Conservation (phyloP, 2,113 vertebrate genomes). For the Irena cyanogastra region DNA sequence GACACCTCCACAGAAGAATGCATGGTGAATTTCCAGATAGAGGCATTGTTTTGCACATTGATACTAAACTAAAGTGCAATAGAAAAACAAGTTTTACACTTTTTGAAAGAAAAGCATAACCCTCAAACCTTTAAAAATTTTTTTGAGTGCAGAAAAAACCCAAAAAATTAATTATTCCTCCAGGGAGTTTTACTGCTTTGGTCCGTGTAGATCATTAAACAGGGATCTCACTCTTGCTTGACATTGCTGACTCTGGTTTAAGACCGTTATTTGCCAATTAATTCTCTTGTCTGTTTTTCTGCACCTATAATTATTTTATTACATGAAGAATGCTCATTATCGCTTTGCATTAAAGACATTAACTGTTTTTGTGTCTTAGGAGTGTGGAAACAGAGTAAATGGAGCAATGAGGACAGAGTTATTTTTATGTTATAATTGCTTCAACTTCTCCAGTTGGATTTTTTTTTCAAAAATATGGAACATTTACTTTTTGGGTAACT, state of each 20-base stretch:
- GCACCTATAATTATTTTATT: background rate
- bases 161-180: background rate
- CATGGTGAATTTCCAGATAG: background rate
- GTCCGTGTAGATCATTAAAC: constrained; percentile 20
- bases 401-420: background rate
- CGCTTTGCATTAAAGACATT: background rate
- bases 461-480: background rate
- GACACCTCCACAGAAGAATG: background rate
- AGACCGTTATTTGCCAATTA: constrained; percentile 30
- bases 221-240: background rate
- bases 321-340: background rate
- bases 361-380: background rate
- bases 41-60: background rate
- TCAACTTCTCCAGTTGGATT: background rate
- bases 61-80: background rate
- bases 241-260: background rate
- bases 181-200: background rate
- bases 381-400: background rate
- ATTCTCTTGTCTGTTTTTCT: background rate
- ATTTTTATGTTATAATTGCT: background rate
- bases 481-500: background rate
- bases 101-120: background rate
- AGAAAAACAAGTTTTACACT: background rate
- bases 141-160: background rate
- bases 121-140: background rate